phyloP scores from a whole-genome alignment of 2,797 vertebrate genomes.

The Fundulus diaphanus region DNA sequence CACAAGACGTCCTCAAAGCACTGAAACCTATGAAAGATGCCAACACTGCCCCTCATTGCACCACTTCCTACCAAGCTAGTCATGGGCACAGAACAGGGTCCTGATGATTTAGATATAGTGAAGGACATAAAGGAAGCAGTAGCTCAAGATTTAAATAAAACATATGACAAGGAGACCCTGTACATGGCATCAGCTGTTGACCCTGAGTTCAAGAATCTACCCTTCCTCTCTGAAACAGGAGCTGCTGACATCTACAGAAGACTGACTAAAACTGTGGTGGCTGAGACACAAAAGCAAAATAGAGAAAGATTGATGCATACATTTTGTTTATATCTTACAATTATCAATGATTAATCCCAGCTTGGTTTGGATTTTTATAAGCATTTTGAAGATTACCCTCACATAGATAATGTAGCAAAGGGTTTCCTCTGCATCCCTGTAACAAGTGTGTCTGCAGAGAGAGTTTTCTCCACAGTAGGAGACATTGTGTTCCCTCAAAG shows the following conservation, averaged over 20 bases:
- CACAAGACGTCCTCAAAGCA: too few relatives aligned
- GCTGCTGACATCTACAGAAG: not conserved
- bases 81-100: not conserved
- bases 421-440: slow-evolving; percentile 12
- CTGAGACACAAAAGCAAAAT: not conserved
- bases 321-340: not conserved
- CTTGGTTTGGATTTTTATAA: too few relatives aligned
- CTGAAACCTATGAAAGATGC: slow-evolving; percentile 26
- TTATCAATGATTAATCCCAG: too few relatives aligned
- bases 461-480: slow-evolving; percentile 10
- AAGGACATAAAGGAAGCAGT: slow-evolving; percentile 1
- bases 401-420: too few relatives aligned
- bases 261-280: not conserved
- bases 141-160: slow-evolving; percentile 6
- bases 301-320: not conserved
- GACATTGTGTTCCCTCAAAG: not conserved
- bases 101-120: not conserved
- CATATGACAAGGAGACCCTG: not conserved
- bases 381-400: too few relatives aligned
- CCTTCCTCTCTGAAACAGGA: not conserved
- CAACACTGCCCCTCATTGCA: slow-evolving; percentile 16
- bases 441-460: slow-evolving; percentile 1
- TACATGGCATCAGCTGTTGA: not conserved
- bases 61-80: slow-evolving; percentile 15
- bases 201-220: not conserved